These are phyloP conservation scores for Parazoanthus darwini DNA, from an alignment of 92 coral and sea anemone genomes.

Conservation along the genomic window DNA sequence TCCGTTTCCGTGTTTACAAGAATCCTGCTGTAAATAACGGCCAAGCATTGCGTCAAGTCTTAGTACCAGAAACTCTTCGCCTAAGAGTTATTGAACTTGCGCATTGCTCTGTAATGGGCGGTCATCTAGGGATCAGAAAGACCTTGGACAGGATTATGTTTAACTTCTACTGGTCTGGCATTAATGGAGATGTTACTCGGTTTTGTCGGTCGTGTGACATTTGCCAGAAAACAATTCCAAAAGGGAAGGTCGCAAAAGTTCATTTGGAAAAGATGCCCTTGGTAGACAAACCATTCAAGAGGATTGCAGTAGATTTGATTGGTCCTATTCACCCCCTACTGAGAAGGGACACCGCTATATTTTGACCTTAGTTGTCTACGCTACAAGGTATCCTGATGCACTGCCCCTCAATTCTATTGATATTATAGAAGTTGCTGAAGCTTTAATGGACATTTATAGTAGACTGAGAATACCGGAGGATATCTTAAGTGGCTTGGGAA, in stretches of 20 bases:
- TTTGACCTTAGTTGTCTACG: constrained; percentile 41
- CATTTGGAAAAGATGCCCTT: constrained; percentile 33
- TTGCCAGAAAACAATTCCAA: constrained; percentile 45
- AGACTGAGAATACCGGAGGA: constrained; percentile 29
- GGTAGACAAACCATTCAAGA: constrained; percentile 26
- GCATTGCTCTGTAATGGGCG: constrained; percentile 42
- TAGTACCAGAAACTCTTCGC: background rate
- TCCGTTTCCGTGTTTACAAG: background rate
- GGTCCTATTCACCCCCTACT: constrained; percentile 39
- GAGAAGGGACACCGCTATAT: constrained; percentile 44
- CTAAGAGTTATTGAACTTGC: constrained; percentile 24
- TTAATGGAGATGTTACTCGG: constrained; percentile 34
- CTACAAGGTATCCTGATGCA: constrained; percentile 52
- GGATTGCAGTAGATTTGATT: constrained; percentile 19
- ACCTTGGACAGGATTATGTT: constrained; percentile 15
- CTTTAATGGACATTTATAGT: constrained; percentile 32
- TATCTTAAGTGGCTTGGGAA: constrained; percentile 41
- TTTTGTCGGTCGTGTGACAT: constrained; percentile 46
- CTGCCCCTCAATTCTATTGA: constrained; percentile 42
- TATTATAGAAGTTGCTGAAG: constrained; percentile 48
- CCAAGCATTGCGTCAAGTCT: constrained; percentile 15
- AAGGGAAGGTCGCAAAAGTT: constrained; percentile 33
- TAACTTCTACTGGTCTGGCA: constrained; percentile 50
- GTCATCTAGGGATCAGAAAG: constrained; percentile 36
- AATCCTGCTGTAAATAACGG: constrained; percentile 2